Percentiles rank a stretch among this genome's conserved stretches.
Conservation (phyloP, 2,888 invertebrate genomes). For the Platycheirus albimanus region DNA sequence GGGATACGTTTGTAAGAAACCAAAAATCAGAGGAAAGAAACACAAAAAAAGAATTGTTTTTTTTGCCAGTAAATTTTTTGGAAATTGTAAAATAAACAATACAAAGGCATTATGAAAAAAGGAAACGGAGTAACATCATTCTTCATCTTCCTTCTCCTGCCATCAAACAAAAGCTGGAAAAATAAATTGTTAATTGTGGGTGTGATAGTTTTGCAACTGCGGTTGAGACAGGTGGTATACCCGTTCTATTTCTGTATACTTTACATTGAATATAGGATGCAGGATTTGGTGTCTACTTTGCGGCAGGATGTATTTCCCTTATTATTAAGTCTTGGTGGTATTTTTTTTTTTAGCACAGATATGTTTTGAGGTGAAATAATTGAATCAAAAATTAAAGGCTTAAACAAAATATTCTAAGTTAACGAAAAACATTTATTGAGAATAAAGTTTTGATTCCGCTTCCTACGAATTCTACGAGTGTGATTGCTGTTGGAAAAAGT, state of each 20-base stretch:
- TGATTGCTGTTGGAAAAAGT: too few relatives aligned
- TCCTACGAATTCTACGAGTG: too few relatives aligned
- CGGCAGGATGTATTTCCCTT: background rate
- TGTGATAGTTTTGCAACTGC: conserved; percentile 12
- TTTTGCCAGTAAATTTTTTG: conserved; percentile 48
- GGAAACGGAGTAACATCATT: conserved; percentile 8
- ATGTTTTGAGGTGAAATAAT: background rate
- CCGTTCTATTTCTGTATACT: conserved; percentile 41
- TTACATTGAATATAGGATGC: conserved; percentile 12
- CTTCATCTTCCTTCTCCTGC: background rate
- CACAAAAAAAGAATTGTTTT: conserved; percentile 32
- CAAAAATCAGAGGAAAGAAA: conserved; percentile 2
- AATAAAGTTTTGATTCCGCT: too few relatives aligned
- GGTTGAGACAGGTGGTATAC: conserved; percentile 39
- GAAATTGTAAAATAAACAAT: conserved; percentile 64
- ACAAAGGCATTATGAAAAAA: conserved; percentile 23
- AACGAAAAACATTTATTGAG: too few relatives aligned
- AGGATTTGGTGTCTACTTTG: conserved; percentile 18
- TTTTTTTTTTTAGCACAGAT: background rate
- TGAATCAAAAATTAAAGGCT: too few relatives aligned
- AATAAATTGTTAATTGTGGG: conserved; percentile 29
- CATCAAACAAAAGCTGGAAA: conserved; percentile 7
- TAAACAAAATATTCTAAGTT: too few relatives aligned
- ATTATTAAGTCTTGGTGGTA: background rate
- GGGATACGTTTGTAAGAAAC: conserved; percentile 1